Conservation (phyloP, 2,113 vertebrate genomes). For the Clarias magur region DNA sequence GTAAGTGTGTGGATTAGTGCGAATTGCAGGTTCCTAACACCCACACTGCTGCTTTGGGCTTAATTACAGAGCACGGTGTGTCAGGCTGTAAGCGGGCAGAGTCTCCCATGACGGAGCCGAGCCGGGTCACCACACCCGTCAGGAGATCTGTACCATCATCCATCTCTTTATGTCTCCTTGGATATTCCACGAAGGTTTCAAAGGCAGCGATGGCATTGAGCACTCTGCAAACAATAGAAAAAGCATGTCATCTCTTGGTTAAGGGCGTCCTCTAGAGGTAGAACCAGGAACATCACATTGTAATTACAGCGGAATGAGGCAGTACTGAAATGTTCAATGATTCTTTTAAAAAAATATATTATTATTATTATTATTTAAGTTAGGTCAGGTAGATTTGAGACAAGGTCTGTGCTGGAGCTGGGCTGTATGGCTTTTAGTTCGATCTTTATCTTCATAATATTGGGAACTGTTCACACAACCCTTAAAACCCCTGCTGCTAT, state of each 20-base stretch:
- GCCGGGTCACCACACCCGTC: slow-evolving; percentile 7
- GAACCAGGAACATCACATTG: neutral
- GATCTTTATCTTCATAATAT: neutral
- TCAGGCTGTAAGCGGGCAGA: slow-evolving; percentile 12
- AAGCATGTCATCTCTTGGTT: neutral
- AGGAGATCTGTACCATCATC: slow-evolving; percentile 2
- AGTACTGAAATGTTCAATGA: too few species aligned
- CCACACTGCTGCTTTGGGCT: slow-evolving; percentile 43
- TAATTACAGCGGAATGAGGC: neutral
- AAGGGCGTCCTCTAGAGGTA: slow-evolving; percentile 25
- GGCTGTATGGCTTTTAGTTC: too few species aligned
- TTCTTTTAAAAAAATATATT: too few species aligned
- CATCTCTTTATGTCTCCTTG: neutral
- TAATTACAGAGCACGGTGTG: slow-evolving; percentile 53
- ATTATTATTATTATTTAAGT: too few species aligned
- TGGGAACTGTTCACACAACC: neutral
- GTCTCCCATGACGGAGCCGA: neutral
- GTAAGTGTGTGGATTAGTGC: slow-evolving; percentile 45
- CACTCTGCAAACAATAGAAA: neutral
- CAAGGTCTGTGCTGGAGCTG: neutral
- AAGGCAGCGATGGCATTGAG: neutral
- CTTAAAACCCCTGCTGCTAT: neutral
- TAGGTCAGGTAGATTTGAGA: neutral
- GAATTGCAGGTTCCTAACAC: slow-evolving; percentile 50
- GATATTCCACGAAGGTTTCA: neutral